Evolutionary conservation across 2,888 invertebrate genomes (phyloP), one percentile per base, ranked within the genome.

Genomic region (Incurvaria masculella): DNA sequence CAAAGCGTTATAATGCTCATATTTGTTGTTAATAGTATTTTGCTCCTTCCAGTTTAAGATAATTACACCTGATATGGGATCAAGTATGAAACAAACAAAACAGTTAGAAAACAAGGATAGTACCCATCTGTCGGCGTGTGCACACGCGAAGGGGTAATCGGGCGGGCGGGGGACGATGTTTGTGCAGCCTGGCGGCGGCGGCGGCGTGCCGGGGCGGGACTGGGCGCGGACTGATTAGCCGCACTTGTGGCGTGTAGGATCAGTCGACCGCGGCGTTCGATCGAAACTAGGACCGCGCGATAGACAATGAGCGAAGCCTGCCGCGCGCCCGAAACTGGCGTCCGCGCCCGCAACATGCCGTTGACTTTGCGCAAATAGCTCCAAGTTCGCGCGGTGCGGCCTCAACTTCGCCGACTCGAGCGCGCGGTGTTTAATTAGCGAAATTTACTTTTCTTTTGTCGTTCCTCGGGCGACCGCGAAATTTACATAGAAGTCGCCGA

Each of bases 401-500:
- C 66, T 64, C 62, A 61, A 60, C 62, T 61, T 57, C 14, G 62
- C 61, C 57, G 58, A 55, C 55, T 58, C 57, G 55, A 56, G 60
- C 62, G 59, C 64, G 63, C 65, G 64, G 66, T 64, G 67, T 72
- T 70, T 72, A 73, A 72, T 73, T 70, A 69, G 68, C 62, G 63
- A 57, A 63, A 66, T 65, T 66, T 33, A 33, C 33, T 33, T 33
- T 33, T 14, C 33, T 33, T n/a, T 33, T 33, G 33, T 33, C 64
- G 62, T 68, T 68, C 68, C 66, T 63, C 59, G 64, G 64, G 63
- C 61, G 61, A 58, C 59, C 62, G 8, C 61, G 65, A 66, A 66
- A 69, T 72, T 73, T 70, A 71, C 69, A 70, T 72, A 67, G 66
- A 70, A 70, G 68, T 72, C 63, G 68, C 71, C 69, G 65, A 69